These are phyloP conservation scores for Pachymerium ferrugineum DNA, from an alignment of 2,888 invertebrate genomes.

Conservation along the genomic window DNA sequence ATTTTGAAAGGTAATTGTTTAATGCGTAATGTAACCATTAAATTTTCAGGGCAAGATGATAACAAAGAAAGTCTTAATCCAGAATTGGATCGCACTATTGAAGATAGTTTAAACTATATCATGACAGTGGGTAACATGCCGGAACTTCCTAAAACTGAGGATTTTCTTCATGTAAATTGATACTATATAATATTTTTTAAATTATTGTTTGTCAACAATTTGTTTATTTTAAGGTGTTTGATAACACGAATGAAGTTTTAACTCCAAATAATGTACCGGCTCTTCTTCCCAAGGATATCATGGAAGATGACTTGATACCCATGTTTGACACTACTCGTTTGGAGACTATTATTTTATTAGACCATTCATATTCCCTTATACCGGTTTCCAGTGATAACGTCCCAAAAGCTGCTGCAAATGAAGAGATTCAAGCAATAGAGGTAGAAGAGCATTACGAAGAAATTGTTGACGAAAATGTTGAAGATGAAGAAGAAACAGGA, in stretches of 20 bases:
- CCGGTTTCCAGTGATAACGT: conserved; percentile 10
- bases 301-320: conserved; percentile 33
- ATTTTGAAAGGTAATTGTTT: neutral
- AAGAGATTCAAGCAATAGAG: neutral
- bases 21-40: neutral
- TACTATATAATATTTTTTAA: neutral
- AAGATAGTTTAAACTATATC: conserved; percentile 33
- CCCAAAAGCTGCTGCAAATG: conserved; percentile 12
- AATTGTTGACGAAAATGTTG: conserved; percentile 1
- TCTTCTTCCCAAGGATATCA: conserved; percentile 21
- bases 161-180: conserved; percentile 34
- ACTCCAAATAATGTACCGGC: neutral
- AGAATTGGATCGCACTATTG: conserved; percentile 31
- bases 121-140: conserved; percentile 32
- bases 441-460: neutral
- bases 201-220: neutral
- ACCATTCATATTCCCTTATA: conserved; percentile 30
- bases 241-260: conserved; percentile 24
- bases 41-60: conserved; percentile 27
- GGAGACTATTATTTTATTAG: conserved; percentile 29
- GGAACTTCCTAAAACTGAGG: conserved; percentile 34
- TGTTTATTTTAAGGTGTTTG: conserved; percentile 28
- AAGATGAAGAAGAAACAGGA: conserved; percentile 18
- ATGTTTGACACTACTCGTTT: conserved; percentile 7
- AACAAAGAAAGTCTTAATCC: conserved; percentile 30